Base-by-base conservation (phyloP, 2,113 vertebrate species). In the Lepidothrix coronata region DNA sequence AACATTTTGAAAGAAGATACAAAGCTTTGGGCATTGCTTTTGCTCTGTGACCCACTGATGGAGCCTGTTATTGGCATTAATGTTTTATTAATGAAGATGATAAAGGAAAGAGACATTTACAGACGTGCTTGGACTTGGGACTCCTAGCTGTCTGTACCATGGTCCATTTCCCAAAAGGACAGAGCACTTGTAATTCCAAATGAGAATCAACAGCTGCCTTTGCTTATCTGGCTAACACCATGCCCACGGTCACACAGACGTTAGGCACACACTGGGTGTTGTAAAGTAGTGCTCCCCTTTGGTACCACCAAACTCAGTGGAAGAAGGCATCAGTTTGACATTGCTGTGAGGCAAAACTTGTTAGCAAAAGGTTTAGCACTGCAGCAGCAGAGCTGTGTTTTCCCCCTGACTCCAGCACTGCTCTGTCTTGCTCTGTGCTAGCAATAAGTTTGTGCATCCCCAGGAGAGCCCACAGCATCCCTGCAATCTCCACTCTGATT, bases 1-100 rank as follows among this genome's bases (percentile, higher is more conserved):
- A 76, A 19, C 10, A 31, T 76, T 94, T 51, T 82, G 63, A 80
- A 90, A 85, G 54, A 61, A 59, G n/a, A 66, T 27, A 70, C 14
- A 73, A 80, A 67, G 39, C 75, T 90, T 71, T 52, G 44, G 72
- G 75, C 78, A 52, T 37, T 83, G 67, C 22, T 67, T 91, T 82
- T 95, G 55, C 27, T 80, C 58, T 58, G 11, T 62, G 82, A 82
- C 62, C 79, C 33, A 44, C 37, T 76, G 91, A 76, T 46, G 37
- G 43, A 83, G 8, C 33, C 39, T 72, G 25, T 44, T 91, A 48
- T 49, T 81, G 68, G 35, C 54, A 89, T 27, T 49, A 63, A 62
- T 49, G 15, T 52, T 87, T 92, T 72, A 85, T 87, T 97, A 94
- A 91, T n/a, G 70, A 91, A 83, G 76, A 84, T 14, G 13, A 5